These are phyloP conservation scores for Bucorvus abyssinicus DNA, from an alignment of 2,797 vertebrate species.

Conservation along the genomic window DNA sequence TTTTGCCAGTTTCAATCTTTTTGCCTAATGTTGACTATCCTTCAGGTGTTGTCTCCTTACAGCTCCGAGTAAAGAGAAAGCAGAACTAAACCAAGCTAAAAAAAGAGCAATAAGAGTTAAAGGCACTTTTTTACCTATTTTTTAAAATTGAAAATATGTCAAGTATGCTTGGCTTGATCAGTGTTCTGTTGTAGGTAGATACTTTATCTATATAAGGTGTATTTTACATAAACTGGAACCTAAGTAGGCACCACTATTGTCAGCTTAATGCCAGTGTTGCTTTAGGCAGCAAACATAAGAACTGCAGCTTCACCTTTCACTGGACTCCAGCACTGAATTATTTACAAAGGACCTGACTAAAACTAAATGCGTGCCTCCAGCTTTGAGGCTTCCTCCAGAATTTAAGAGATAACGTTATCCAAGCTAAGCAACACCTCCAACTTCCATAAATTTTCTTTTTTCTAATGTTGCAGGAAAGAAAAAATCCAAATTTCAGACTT, in stretches of 20 bases:
- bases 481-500: constrained; percentile 91
- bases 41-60: neutral
- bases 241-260: neutral
- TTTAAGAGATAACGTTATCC: neutral
- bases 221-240: constrained; percentile 7
- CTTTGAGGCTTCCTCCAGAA: neutral
- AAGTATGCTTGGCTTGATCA: neutral
- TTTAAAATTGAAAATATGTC: neutral
- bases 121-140: neutral
- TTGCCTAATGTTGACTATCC: neutral
- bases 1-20: neutral
- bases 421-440: neutral
- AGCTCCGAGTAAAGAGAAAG: neutral
- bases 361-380: constrained; percentile 5
- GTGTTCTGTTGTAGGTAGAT: neutral
- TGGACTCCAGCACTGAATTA: constrained; percentile 34
- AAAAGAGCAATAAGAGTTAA: neutral
- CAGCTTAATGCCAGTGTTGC: neutral
- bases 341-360: constrained; percentile 15
- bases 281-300: neutral
- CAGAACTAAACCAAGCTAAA: neutral
- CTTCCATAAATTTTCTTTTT: neutral
- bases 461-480: constrained; percentile 84
- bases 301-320: constrained; percentile 42
- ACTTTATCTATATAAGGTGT: neutral